phyloP scores from a whole-genome alignment of 2,888 invertebrate species.

The Cephus nigrinus region DNA sequence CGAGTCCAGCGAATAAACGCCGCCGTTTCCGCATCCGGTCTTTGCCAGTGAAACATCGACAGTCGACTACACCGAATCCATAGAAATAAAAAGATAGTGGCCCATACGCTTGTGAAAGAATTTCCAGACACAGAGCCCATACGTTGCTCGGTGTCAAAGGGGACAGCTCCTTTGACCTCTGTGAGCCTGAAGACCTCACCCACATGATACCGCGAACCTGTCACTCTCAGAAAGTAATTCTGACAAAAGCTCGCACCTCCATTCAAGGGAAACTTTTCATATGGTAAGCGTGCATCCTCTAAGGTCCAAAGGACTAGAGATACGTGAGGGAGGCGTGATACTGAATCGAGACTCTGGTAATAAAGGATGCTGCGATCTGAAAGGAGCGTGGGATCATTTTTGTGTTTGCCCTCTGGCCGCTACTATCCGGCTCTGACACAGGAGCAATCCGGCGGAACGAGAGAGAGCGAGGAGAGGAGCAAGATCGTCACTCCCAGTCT shows the following conservation, averaged over 20 bases:
- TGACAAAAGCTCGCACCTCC: slow-evolving; percentile 50
- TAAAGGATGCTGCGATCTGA: slow-evolving; percentile 61
- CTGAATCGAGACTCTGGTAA: slow-evolving; percentile 63
- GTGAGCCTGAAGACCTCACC: slow-evolving; percentile 29
- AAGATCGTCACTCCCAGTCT: too few relatives aligned
- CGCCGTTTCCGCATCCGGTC: too few relatives aligned
- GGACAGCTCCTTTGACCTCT: slow-evolving; percentile 24
- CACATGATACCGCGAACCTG: slow-evolving; percentile 53
- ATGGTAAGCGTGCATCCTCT: slow-evolving; percentile 51
- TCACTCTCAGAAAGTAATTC: slow-evolving; percentile 40
- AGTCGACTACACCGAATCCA: too few relatives aligned
- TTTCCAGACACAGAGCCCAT: too few relatives aligned
- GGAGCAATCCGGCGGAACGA: too few relatives aligned
- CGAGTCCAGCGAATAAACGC: too few relatives aligned
- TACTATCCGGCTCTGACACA: slow-evolving; percentile 3
- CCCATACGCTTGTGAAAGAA: too few relatives aligned
- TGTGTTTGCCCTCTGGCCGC: slow-evolving; percentile 26
- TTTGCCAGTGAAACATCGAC: too few relatives aligned
- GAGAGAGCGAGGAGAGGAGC: too few relatives aligned
- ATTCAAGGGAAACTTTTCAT: slow-evolving; percentile 56
- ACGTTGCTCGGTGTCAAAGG: not conserved
- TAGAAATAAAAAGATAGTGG: too few relatives aligned
- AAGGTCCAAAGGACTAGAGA: slow-evolving; percentile 38
- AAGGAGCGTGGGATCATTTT: slow-evolving; percentile 62
- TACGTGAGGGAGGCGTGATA: slow-evolving; percentile 60